Base-by-base conservation (phyloP, 1,140 invertebrate species). In the Drosophila dunni region DNA sequence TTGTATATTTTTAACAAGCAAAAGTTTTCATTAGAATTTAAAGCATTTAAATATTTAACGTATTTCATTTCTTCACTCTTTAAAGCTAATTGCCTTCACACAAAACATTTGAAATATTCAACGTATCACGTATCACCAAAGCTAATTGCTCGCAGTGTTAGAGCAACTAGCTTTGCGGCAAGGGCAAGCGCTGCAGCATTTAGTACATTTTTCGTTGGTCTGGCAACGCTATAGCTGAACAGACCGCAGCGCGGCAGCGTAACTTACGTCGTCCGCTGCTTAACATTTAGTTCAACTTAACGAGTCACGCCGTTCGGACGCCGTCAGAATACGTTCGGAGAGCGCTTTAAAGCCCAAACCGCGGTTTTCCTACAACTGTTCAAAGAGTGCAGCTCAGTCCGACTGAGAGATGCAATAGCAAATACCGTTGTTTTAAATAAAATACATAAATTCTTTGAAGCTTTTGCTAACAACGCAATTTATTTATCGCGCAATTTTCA, bases 391-490 rank as follows among this genome's bases (percentile, higher is more conserved):
- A 53, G 29, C 38, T 17, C 42, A 63, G 51, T 51, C 24, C 24
- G 1, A 56, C 58, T 58, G 45, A 38, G 40, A 33, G 33, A 42
- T 57, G 42, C 29, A 64, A 51, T 57, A 74, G 54, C 40, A 56
- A 74, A 56, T n/a, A 62, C 24, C 34, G 34, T 29, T 29, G 24
- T 29, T 29, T 29, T 29, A 5, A 29, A 29, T 29, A 29, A 29
- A 29, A 29, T 29, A 29, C 5, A 29, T 29, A 29, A 29, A 29
- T 29, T 29, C 24, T 29, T 29, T 29, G 24, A 29, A 29, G 24
- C 24, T 29, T 29, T 51, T 75, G 69, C 50, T 68, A 80, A 80
- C 84, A 71, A 70, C 72, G 76, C 73, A 82, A 69, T 83, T 65
- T 40, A 46, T 45, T 54, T 38, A 13, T 54, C 40, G 40, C 34